These are phyloP conservation scores for Corythornis madagascariensis DNA, from an alignment of 2,113 vertebrate genomes.

Conservation along the genomic window DNA sequence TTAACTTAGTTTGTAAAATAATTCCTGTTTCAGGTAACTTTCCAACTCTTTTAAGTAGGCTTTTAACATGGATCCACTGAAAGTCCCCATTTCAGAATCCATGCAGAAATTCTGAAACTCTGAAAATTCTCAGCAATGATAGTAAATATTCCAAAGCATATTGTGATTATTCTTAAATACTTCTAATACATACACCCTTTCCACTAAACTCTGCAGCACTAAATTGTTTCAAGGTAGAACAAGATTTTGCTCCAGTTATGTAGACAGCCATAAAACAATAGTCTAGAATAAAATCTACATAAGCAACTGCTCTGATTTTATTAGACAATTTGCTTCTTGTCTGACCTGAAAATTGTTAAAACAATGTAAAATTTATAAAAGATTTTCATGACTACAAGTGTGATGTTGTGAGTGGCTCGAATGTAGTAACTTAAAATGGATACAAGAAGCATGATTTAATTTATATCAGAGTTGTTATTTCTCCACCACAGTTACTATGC, in stretches of 20 bases:
- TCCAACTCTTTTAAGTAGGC: not conserved
- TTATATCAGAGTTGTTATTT: not conserved
- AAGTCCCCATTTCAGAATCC: accelerated
- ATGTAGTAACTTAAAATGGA: not conserved
- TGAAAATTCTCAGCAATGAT: not conserved
- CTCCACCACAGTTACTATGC: not conserved
- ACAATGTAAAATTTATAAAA: not conserved
- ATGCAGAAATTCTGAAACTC: not conserved
- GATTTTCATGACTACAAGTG: not conserved
- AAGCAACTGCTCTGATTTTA: not conserved
- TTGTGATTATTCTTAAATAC: not conserved
- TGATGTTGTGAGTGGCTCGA: not conserved
- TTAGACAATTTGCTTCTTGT: not conserved
- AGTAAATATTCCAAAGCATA: not conserved
- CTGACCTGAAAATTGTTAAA: not conserved
- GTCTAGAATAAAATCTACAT: not conserved
- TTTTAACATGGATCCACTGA: not conserved
- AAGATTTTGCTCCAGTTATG: not conserved
- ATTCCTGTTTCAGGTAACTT: not conserved
- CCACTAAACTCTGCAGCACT: not conserved
- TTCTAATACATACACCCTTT: not conserved
- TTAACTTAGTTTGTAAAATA: not conserved
- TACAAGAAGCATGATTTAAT: not conserved
- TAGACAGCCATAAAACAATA: not conserved
- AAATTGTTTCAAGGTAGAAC: not conserved